Evolutionary conservation across 2,888 invertebrate species (phyloP).

Genomic region (Epirrita christyi): DNA sequence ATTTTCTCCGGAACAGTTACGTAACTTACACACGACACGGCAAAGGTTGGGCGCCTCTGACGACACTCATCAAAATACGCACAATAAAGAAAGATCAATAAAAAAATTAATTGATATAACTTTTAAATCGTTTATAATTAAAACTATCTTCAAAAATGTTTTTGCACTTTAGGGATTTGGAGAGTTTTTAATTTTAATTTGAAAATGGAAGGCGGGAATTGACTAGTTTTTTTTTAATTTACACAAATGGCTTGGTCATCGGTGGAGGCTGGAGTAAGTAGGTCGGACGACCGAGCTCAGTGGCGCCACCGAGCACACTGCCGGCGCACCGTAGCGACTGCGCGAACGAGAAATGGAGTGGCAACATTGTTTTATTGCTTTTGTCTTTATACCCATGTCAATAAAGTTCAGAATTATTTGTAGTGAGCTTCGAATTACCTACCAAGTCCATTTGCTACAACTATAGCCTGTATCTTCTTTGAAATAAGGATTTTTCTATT

Average conservation of each 20-base stretch:
- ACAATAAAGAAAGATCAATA: slow-evolving; percentile 50
- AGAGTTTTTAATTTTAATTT: slow-evolving; percentile 15
- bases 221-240: slow-evolving; percentile 49
- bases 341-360: slow-evolving; percentile 54
- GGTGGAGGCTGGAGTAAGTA: slow-evolving; percentile 42
- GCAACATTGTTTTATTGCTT: slow-evolving; percentile 38
- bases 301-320: slow-evolving; percentile 75
- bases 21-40: slow-evolving; percentile 70
- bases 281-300: slow-evolving; percentile 61
- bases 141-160: slow-evolving; percentile 15
- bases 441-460: slow-evolving; percentile 23
- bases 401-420: slow-evolving; percentile 50
- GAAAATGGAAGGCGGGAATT: slow-evolving; percentile 63
- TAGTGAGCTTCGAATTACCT: slow-evolving; percentile 29
- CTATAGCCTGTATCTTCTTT: slow-evolving; percentile 5
- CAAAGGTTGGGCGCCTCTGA: slow-evolving; percentile 66
- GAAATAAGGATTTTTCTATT: slow-evolving; percentile 42
- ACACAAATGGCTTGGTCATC: slow-evolving; percentile 55
- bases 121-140: slow-evolving; percentile 17
- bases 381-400: slow-evolving; percentile 31
- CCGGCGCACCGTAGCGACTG: slow-evolving; percentile 62
- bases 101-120: slow-evolving; percentile 36
- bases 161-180: slow-evolving; percentile 17
- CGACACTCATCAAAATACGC: slow-evolving; percentile 60
- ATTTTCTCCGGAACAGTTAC: slow-evolving; percentile 80